Percentiles rank a stretch among this genome's conserved stretches.
phyloP scores from a whole-genome alignment of 2,797 vertebrate species.

The Acipenser transmontanus region DNA sequence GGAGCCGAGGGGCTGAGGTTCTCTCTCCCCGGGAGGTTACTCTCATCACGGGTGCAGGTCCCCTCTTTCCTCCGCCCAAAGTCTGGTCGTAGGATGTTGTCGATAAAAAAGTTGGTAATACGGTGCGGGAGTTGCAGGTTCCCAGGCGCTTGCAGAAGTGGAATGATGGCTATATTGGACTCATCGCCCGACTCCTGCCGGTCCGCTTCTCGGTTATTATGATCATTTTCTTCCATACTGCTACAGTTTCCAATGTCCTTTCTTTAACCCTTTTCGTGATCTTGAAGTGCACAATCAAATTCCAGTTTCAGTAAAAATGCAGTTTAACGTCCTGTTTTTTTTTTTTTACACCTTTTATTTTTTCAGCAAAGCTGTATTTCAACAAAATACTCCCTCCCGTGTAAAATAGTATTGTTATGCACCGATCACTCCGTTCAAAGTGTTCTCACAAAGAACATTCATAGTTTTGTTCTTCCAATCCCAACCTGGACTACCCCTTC shows the following conservation, averaged over 20 bases:
- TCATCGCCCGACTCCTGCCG: conserved; percentile 53
- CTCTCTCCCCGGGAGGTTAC: conserved; percentile 39
- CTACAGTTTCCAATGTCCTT: conserved; percentile 23
- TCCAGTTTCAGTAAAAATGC: conserved; percentile 34
- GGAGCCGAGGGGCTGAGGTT: conserved; percentile 33
- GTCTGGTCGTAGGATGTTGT: conserved; percentile 85
- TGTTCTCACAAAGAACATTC: conserved; percentile 63
- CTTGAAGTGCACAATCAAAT: conserved; percentile 30
- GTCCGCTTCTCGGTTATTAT: conserved; percentile 44
- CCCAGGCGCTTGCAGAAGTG: conserved; percentile 61
- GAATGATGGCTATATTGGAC: conserved; percentile 56
- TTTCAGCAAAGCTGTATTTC: conserved; percentile 17
- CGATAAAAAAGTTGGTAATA: conserved; percentile 91
- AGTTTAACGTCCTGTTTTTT: conserved; percentile 28
- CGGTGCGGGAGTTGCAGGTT: conserved; percentile 68
- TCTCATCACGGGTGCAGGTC: conserved; percentile 41
- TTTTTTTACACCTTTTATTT: conserved; percentile 10
- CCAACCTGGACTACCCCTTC: conserved; percentile 44
- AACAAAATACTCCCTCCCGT: conserved; percentile 18
- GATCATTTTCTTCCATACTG: conserved; percentile 76
- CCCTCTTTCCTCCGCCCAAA: conserved; percentile 77
- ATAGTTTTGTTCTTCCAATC: conserved; percentile 59
- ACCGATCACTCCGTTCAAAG: conserved; percentile 54
- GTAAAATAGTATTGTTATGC: conserved; percentile 37
- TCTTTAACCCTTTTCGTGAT: neutral